phyloP scores from a whole-genome alignment of 2,888 invertebrate species.

The Crossocerus cetratus region DNA sequence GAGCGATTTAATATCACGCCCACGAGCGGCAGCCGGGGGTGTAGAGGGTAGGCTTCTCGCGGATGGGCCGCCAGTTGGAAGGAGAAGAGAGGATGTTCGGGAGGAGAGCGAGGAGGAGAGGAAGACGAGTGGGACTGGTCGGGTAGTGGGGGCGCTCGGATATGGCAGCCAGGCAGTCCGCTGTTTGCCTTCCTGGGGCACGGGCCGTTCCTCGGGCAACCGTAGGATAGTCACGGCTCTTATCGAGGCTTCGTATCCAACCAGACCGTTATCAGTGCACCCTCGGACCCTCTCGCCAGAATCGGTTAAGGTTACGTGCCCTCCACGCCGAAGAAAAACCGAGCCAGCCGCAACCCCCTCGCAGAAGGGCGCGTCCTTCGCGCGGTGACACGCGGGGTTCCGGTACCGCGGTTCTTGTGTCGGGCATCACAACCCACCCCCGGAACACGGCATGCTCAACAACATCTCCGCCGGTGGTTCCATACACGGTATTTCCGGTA shows the following conservation, averaged over 20 bases:
- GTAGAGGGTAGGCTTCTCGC: constrained; percentile 39
- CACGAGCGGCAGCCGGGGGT: constrained; percentile 54
- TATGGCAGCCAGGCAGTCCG: constrained; percentile 76
- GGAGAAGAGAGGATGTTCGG: constrained; percentile 25
- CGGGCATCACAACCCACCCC: constrained; percentile 40
- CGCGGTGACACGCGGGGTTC: constrained; percentile 55
- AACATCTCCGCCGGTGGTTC: constrained; percentile 76
- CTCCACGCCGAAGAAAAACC: too few relatives aligned
- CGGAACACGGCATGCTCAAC: constrained; percentile 73
- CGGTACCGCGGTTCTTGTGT: constrained; percentile 48
- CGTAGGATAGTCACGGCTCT: constrained; percentile 27
- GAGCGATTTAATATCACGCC: constrained; percentile 76
- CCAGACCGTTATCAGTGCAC: too few relatives aligned
- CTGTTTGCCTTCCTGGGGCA: constrained; percentile 75
- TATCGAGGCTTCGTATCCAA: too few relatives aligned
- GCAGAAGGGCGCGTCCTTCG: constrained; percentile 20
- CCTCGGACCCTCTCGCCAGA: too few relatives aligned
- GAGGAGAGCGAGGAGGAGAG: constrained; percentile 38
- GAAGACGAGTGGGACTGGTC: constrained; percentile 29
- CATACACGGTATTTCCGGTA: constrained; percentile 75
- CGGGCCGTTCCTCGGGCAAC: constrained; percentile 67
- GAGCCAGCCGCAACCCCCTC: background rate
- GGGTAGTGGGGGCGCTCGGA: constrained; percentile 71
- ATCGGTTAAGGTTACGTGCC: too few relatives aligned
- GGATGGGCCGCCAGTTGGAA: constrained; percentile 27